Conservation (phyloP, 2,113 vertebrate genomes). For the Atractosteus spatula region DNA sequence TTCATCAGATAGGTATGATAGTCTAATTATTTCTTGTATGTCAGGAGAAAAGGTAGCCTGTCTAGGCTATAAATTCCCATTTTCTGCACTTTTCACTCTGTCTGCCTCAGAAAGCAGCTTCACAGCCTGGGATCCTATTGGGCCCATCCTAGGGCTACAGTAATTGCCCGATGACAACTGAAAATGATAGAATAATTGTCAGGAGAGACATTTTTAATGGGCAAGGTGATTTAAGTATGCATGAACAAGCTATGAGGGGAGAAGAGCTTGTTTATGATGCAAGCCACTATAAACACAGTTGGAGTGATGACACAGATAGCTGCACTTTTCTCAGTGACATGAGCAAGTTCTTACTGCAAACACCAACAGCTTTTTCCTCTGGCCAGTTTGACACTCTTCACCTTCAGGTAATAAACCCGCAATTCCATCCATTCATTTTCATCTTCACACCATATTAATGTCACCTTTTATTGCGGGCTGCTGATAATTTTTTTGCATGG, state of each 20-base stretch:
- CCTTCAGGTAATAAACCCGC: conserved; percentile 87
- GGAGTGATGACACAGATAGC: conserved; percentile 95
- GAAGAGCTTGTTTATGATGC: conserved; percentile 98
- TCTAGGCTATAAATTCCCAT: conserved; percentile 90
- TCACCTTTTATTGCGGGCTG: conserved; percentile 58
- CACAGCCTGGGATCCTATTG: conserved; percentile 80
- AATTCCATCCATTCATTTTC: conserved; percentile 70
- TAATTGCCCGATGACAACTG: conserved; percentile 99
- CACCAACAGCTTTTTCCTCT: conserved; percentile 84
- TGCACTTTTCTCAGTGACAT: conserved; percentile 91
- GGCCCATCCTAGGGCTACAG: conserved; percentile 81
- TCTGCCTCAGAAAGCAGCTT: conserved; percentile 78
- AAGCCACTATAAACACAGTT: conserved; percentile 96
- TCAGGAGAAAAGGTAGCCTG: conserved; percentile 79
- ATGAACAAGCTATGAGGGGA: conserved; percentile 85
- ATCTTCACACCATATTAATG: conserved; percentile 54
- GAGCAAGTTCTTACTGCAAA: conserved; percentile 86
- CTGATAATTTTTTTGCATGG: conserved; percentile 41
- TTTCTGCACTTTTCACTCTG: conserved; percentile 85
- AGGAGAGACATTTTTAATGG: conserved; percentile 95
- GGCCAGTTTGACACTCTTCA: conserved; percentile 88
- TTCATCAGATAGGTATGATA: conserved; percentile 77
- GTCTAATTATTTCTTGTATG: conserved; percentile 78
- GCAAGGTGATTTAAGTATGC: conserved; percentile 98
- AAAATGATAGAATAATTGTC: conserved; percentile 99